These are phyloP conservation scores for Diarsia dahlii DNA, from an alignment of 2,888 invertebrate genomes.

Conservation along the genomic window DNA sequence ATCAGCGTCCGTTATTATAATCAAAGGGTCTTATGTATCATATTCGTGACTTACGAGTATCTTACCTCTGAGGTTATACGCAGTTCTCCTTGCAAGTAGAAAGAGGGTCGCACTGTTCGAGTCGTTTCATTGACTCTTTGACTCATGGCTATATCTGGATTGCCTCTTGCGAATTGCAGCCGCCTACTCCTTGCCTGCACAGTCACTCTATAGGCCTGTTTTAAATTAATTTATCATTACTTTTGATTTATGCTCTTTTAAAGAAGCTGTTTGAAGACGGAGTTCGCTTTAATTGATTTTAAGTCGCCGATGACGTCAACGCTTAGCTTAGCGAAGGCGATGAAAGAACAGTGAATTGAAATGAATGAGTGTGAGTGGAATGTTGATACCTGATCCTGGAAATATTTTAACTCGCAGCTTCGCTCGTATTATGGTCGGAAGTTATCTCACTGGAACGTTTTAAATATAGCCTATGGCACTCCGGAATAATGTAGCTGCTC, in stretches of 20 bases:
- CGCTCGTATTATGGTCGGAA: not conserved
- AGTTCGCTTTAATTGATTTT: conserved; percentile 55
- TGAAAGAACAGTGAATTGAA: conserved; percentile 53
- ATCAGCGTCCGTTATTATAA: not conserved
- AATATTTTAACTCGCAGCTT: not conserved
- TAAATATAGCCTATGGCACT: not conserved
- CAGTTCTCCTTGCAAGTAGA: conserved; percentile 62
- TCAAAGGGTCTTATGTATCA: conserved; percentile 5
- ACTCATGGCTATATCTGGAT: conserved; percentile 77
- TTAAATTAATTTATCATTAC: conserved; percentile 58
- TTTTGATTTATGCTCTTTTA: conserved; percentile 62
- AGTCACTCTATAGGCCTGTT: conserved; percentile 50
- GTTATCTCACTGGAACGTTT: not conserved
- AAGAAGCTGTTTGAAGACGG: conserved; percentile 51
- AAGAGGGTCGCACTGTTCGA: conserved; percentile 68
- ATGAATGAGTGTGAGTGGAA: conserved; percentile 42
- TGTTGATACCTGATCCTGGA: conserved; percentile 18
- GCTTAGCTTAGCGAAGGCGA: conserved; percentile 40
- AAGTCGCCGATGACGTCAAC: conserved; percentile 58
- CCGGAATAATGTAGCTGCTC: not conserved
- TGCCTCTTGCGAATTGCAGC: conserved; percentile 67
- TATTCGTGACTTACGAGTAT: conserved; percentile 20
- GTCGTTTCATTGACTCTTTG: conserved; percentile 76
- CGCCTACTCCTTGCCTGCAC: conserved; percentile 67
- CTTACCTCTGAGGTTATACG: conserved; percentile 31